Conservation (phyloP, 2,797 vertebrate genomes). For the Anas flavirostris region DNA sequence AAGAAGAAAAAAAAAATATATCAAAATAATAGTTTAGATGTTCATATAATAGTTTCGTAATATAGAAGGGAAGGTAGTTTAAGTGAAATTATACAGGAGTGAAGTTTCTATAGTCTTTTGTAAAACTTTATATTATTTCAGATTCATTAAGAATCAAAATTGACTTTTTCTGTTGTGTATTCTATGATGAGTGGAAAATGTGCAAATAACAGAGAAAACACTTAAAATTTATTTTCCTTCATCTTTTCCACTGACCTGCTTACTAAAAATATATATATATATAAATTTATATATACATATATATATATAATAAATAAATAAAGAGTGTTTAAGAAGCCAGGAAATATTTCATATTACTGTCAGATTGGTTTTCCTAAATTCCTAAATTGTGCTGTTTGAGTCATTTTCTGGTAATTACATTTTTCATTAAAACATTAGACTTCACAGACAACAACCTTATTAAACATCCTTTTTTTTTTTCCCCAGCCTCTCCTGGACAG, state of each 20-base stretch:
- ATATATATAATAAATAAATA: too few species aligned
- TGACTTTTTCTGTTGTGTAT: neutral
- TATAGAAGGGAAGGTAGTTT: neutral
- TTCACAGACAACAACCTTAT: neutral
- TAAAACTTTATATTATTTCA: neutral
- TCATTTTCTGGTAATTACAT: neutral
- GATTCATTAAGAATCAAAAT: accelerated
- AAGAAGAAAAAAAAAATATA: neutral
- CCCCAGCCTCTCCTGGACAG: neutral
- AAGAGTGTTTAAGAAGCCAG: too few species aligned
- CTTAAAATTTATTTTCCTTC: neutral
- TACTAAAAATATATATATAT: neutral
- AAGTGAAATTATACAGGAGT: neutral
- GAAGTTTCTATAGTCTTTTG: neutral
- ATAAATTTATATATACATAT: too few species aligned
- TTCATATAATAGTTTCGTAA: neutral
- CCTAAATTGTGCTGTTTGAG: neutral
- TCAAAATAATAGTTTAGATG: neutral
- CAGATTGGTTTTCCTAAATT: neutral
- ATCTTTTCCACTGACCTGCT: accelerated
- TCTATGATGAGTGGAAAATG: neutral
- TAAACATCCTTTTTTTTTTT: neutral
- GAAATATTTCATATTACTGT: neutral
- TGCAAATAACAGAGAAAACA: accelerated
- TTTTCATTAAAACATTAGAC: conserved; percentile 28